Conservation (phyloP, 1,140 invertebrate genomes). For the Diuraphis noxia region DNA sequence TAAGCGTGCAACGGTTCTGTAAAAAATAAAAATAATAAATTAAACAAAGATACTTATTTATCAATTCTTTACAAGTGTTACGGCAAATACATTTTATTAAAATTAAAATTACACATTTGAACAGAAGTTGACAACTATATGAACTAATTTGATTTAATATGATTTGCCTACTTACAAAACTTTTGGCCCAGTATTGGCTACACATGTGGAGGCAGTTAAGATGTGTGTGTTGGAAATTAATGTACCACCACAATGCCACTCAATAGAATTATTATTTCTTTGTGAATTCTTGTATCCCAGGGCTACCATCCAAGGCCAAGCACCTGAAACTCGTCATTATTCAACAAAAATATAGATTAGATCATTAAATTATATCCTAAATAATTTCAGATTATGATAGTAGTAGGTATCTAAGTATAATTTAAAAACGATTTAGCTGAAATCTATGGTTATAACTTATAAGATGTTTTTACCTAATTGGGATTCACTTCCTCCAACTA, state of each 20-base stretch:
- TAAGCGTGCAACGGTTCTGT: slow-evolving; percentile 54
- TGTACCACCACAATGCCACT: slow-evolving; percentile 37
- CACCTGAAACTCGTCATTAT: slow-evolving; percentile 52
- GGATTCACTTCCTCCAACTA: neutral
- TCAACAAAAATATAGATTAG: neutral
- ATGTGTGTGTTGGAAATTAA: slow-evolving; percentile 41
- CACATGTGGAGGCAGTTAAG: slow-evolving; percentile 31
- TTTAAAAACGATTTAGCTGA: neutral
- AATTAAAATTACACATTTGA: neutral
- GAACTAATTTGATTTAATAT: neutral
- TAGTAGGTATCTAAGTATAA: neutral
- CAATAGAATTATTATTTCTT: slow-evolving; percentile 59
- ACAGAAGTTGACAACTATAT: neutral
- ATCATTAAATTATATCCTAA: neutral
- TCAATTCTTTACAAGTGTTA: neutral
- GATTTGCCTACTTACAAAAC: slow-evolving; percentile 17
- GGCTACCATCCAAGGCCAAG: slow-evolving; percentile 66
- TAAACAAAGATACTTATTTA: neutral
- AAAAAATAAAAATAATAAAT: neutral
- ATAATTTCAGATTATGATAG: neutral
- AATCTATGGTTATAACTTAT: neutral
- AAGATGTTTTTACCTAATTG: neutral
- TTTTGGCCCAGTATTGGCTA: neutral
- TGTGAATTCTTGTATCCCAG: slow-evolving; percentile 57
- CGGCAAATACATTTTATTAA: neutral